Conservation (phyloP, 2,888 invertebrate species). For the Lypha dubia region DNA sequence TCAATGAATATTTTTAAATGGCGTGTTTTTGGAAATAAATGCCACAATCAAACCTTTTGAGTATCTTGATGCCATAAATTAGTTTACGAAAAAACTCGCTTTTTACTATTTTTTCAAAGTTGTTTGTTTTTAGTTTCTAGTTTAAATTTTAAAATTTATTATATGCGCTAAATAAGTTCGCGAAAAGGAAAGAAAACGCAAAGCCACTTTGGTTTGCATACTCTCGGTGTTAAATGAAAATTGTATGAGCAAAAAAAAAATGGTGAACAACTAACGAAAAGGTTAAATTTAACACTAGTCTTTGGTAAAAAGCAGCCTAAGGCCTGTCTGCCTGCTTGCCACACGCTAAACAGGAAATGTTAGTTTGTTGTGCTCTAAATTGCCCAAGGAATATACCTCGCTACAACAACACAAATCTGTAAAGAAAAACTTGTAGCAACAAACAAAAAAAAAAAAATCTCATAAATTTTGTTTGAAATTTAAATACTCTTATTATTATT, state of each 20-base stretch:
- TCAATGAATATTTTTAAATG: slow-evolving; percentile 31
- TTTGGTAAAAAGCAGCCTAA: slow-evolving; percentile 51
- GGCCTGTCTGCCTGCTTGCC: too few relatives aligned
- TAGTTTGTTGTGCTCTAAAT: slow-evolving; percentile 58
- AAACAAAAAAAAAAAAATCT: slow-evolving; percentile 36
- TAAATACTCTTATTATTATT: too few relatives aligned
- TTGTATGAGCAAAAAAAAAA: slow-evolving; percentile 24
- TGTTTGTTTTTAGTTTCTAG: slow-evolving; percentile 25
- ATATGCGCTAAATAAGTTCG: slow-evolving; percentile 66
- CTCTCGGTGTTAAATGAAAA: slow-evolving; percentile 10
- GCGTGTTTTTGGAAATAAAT: slow-evolving; percentile 67
- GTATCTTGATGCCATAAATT: slow-evolving; percentile 65
- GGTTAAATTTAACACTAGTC: slow-evolving; percentile 69
- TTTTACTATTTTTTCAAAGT: slow-evolving; percentile 35
- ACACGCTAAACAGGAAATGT: slow-evolving; percentile 69
- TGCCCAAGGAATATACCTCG: slow-evolving; percentile 29
- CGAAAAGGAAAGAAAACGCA: slow-evolving; percentile 17
- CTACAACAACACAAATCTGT: slow-evolving; percentile 15
- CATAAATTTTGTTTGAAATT: slow-evolving; percentile 57
- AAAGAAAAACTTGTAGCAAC: slow-evolving; percentile 20
- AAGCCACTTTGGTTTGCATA: slow-evolving; percentile 35
- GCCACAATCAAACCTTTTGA: slow-evolving; percentile 67
- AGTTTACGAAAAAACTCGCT: slow-evolving; percentile 16
- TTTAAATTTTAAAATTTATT: slow-evolving; percentile 68
- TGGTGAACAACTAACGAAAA: slow-evolving; percentile 47